Evolutionary conservation across 2,888 invertebrate genomes (phyloP).

Genomic region (Limnephilus rhombicus): DNA sequence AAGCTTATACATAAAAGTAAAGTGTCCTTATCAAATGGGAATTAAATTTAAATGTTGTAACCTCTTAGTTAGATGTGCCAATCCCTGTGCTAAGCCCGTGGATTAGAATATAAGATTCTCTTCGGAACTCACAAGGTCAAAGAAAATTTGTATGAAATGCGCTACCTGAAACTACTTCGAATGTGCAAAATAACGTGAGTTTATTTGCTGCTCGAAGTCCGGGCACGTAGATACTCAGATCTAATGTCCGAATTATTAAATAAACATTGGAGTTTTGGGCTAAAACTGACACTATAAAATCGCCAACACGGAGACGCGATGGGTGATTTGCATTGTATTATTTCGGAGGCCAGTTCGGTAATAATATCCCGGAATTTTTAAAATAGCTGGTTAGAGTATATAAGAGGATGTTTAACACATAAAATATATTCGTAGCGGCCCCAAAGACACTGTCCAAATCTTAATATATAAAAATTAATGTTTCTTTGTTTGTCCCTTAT

Average conservation of each 20-base stretch:
- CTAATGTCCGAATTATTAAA: constrained; percentile 1
- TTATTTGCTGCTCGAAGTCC: background rate
- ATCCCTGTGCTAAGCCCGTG: no score
- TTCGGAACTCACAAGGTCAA: background rate
- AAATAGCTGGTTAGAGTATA: background rate
- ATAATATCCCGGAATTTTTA: background rate
- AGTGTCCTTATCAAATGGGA: background rate
- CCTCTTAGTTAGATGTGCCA: no score
- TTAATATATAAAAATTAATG: no score
- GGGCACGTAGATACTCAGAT: background rate
- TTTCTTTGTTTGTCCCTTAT: no score
- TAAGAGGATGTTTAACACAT: background rate
- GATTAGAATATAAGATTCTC: background rate
- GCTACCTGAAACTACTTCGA: background rate
- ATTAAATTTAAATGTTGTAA: no score
- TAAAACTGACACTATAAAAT: background rate
- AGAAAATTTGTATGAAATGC: background rate
- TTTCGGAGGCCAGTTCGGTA: background rate
- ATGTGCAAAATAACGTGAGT: background rate
- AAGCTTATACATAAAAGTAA: background rate
- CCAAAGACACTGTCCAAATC: background rate
- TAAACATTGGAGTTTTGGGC: background rate
- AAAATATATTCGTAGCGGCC: background rate
- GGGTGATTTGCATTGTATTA: constrained; percentile 1
- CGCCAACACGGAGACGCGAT: background rate